Evolutionary conservation across 1,140 invertebrate species (phyloP).

Genomic region (Neodiprion lecontei): DNA sequence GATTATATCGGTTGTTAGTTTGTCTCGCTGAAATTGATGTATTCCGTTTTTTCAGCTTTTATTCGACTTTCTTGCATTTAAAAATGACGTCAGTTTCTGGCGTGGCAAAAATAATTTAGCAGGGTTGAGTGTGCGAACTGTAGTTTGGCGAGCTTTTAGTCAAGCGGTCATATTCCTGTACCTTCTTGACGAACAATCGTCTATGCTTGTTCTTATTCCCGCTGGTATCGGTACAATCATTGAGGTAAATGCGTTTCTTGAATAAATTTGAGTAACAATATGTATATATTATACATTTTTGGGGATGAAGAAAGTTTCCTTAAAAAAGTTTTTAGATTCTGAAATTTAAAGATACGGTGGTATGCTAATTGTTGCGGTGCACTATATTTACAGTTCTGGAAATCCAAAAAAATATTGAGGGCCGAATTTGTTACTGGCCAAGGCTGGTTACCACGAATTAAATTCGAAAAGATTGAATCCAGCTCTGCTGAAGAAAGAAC

Average conservation of each 20-base stretch:
- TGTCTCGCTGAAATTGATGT: conserved; percentile 14
- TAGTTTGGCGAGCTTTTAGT: conserved; percentile 93
- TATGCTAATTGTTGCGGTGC: too few species aligned
- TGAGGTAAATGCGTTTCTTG: conserved; percentile 68
- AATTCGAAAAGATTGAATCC: conserved; percentile 55
- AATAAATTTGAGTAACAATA: conserved; percentile 10
- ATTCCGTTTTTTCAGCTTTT: conserved; percentile 75
- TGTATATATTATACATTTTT: conserved; percentile 24
- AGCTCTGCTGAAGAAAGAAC: conserved; percentile 80
- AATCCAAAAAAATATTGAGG: conserved; percentile 90
- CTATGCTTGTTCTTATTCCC: conserved; percentile 88
- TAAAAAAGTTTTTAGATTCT: neutral
- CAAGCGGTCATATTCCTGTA: conserved; percentile 95
- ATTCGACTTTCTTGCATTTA: conserved; percentile 97
- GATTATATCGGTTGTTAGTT: conserved; percentile 15
- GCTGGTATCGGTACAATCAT: conserved; percentile 86
- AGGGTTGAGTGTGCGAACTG: conserved; percentile 86
- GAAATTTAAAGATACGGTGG: conserved; percentile 1
- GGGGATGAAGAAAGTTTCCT: neutral
- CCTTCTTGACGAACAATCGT: conserved; percentile 91
- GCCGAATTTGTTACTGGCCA: conserved; percentile 63
- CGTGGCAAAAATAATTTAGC: conserved; percentile 81
- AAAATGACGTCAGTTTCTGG: conserved; percentile 98
- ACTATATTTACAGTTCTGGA: conserved; percentile 79
- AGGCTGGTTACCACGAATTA: conserved; percentile 50